These are phyloP conservation scores for Trichomycterus rosablanca DNA, from an alignment of 2,113 vertebrate genomes.

Conservation along the genomic window DNA sequence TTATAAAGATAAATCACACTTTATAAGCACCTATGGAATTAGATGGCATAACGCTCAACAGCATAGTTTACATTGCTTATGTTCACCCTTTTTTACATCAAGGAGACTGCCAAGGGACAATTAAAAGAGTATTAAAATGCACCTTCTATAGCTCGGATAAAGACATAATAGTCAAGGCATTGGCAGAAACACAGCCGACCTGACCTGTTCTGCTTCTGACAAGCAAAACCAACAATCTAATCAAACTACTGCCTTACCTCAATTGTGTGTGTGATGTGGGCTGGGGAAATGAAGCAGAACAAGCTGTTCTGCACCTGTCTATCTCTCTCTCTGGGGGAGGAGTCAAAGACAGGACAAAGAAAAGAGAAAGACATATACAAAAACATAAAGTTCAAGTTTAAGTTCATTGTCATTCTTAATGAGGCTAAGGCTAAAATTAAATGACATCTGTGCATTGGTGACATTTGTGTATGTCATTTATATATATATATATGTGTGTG, in stretches of 20 bases:
- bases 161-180: too few relatives aligned
- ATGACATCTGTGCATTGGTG: neutral
- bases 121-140: too few relatives aligned
- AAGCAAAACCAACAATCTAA: neutral
- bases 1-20: neutral
- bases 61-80: too few relatives aligned
- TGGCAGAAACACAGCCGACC: too few relatives aligned
- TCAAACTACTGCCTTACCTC: neutral
- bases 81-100: too few relatives aligned
- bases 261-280: slow-evolving; percentile 16
- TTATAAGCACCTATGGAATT: slow-evolving; percentile 15
- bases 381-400: neutral
- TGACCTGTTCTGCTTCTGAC: slow-evolving; percentile 11
- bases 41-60: slow-evolving; percentile 14
- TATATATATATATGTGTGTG: slow-evolving; percentile 10
- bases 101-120: too few relatives aligned
- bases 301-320: slow-evolving; percentile 44
- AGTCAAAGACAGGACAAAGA: slow-evolving; percentile 16
- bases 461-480: neutral
- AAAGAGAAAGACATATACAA: slow-evolving; percentile 3
- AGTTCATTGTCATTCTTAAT: neutral
- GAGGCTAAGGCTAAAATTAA: too few relatives aligned
- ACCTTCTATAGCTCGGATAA: too few relatives aligned
- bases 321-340: slow-evolving; percentile 37
- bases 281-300: slow-evolving; percentile 34